A percentile compares a stretch with the other conserved stretches of the same genome.
phyloP scores from a whole-genome alignment of 2,797 vertebrate species.

The Hemitrygon akajei region DNA sequence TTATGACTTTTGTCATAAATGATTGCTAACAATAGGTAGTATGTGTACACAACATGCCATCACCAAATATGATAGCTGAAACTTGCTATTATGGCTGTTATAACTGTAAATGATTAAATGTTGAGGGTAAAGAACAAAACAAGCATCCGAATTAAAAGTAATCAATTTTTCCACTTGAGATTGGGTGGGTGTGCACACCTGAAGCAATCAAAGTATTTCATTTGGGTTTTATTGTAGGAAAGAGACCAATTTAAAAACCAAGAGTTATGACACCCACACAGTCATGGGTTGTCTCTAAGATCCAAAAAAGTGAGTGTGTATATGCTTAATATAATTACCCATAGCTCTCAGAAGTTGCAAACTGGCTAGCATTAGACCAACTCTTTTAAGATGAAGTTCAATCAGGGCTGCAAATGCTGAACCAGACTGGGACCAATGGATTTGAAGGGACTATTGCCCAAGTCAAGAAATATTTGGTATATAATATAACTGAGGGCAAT shows the following conservation, averaged over 20 bases:
- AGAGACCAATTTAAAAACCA: constrained; percentile 38
- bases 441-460: constrained; percentile 51
- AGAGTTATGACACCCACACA: constrained; percentile 39
- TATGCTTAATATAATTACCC: constrained; percentile 35
- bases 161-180: background rate
- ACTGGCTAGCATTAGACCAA: constrained; percentile 43
- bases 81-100: constrained; percentile 8
- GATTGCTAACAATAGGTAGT: constrained; percentile 40
- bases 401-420: constrained; percentile 47
- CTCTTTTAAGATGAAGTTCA: constrained; percentile 49
- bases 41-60: constrained; percentile 41
- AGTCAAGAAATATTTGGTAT: constrained; percentile 50
- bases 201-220: constrained; percentile 38
- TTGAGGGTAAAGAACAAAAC: constrained; percentile 12
- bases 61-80: constrained; percentile 31
- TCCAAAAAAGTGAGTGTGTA: constrained; percentile 36
- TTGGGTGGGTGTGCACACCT: constrained; percentile 16
- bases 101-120: background rate
- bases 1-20: constrained; percentile 37
- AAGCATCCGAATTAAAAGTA: constrained; percentile 29
- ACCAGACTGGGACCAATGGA: constrained; percentile 47
- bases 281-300: constrained; percentile 37
- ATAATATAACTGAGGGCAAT: constrained; percentile 42
- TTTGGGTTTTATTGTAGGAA: constrained; percentile 15
- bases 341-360: constrained; percentile 42